These are phyloP conservation scores for Dryadula phaetusa DNA, from an alignment of 2,888 invertebrate genomes.

Conservation along the genomic window DNA sequence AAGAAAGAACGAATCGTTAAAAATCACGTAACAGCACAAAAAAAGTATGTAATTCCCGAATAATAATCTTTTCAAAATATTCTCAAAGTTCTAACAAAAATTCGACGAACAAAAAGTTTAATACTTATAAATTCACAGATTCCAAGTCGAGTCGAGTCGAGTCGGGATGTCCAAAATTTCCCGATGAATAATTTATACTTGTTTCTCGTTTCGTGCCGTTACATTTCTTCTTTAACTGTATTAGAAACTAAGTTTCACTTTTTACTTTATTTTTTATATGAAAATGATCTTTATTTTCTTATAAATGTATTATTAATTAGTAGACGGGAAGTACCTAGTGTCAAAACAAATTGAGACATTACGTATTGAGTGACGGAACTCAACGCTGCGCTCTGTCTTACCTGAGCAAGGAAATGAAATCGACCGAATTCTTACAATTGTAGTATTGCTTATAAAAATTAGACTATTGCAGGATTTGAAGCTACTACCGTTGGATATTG, in stretches of 20 bases:
- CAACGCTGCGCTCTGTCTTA: too few relatives aligned
- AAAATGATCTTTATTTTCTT: background rate
- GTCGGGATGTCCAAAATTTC: slow-evolving; percentile 32
- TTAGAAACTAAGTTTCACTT: background rate
- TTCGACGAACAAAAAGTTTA: slow-evolving; percentile 28
- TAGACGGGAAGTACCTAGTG: too few relatives aligned
- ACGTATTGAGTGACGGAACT: too few relatives aligned
- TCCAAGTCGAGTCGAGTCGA: slow-evolving; percentile 16
- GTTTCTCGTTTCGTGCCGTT: slow-evolving; percentile 26
- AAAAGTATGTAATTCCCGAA: background rate
- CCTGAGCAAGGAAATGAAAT: too few relatives aligned
- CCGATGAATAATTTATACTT: slow-evolving; percentile 42
- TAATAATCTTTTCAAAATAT: slow-evolving; percentile 25
- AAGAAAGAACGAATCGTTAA: background rate
- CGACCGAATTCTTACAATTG: too few relatives aligned
- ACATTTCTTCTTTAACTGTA: slow-evolving; percentile 17
- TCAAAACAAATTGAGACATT: too few relatives aligned
- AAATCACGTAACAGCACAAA: background rate
- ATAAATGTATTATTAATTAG: too few relatives aligned
- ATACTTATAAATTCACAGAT: slow-evolving; percentile 36
- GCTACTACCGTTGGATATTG: too few relatives aligned
- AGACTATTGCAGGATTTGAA: too few relatives aligned
- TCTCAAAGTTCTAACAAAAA: slow-evolving; percentile 24
- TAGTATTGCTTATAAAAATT: too few relatives aligned
- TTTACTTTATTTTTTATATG: background rate